Evolutionary conservation across 2,888 invertebrate genomes (phyloP).

Genomic region (Agrochola circellaris): DNA sequence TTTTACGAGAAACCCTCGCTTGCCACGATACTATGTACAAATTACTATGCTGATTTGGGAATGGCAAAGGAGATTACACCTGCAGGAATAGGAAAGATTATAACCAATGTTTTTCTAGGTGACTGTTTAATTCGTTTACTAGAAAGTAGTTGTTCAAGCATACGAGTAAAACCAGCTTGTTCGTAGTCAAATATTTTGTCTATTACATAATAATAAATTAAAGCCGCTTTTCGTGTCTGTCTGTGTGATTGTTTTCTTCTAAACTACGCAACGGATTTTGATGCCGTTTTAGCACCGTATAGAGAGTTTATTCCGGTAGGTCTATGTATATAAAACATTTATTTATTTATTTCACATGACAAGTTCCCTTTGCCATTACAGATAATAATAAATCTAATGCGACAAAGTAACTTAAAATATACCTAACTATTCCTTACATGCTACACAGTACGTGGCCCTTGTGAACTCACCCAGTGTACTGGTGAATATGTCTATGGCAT

Average conservation of each 20-base stretch:
- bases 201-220: background rate
- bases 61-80: conserved; percentile 29
- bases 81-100: conserved; percentile 14
- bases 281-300: background rate
- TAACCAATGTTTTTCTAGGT: background rate
- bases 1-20: conserved; percentile 57
- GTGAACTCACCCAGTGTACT: too few relatives aligned
- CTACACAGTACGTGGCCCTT: too few relatives aligned
- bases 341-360: too few relatives aligned
- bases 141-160: background rate
- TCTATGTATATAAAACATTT: too few relatives aligned
- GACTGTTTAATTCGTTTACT: background rate
- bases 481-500: too few relatives aligned
- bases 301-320: background rate
- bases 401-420: too few relatives aligned
- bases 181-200: background rate
- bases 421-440: too few relatives aligned
- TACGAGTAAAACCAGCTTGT: background rate
- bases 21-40: conserved; percentile 37
- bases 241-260: too few relatives aligned
- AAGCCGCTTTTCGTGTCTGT: too few relatives aligned
- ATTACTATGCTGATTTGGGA: conserved; percentile 61
- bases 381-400: too few relatives aligned
- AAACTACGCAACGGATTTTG: too few relatives aligned
- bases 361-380: too few relatives aligned